phyloP scores from a whole-genome alignment of 2,888 invertebrate genomes.

The Agrilus cyanescens region DNA sequence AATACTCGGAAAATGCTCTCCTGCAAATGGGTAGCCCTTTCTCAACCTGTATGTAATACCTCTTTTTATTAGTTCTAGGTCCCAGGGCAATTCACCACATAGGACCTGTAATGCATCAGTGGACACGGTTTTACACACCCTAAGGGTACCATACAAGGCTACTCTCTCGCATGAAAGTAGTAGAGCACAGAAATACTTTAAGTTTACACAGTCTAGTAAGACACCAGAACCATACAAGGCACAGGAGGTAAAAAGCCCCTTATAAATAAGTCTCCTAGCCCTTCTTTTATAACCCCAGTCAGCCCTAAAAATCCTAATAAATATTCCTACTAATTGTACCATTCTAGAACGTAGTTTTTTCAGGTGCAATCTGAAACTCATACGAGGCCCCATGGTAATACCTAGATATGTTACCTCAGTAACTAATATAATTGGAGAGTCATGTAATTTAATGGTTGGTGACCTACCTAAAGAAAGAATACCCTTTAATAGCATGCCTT shows the following conservation, averaged over 20 bases:
- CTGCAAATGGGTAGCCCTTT: background rate
- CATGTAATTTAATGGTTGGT: no score
- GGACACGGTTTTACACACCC: constrained; percentile 13
- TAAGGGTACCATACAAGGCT: constrained; percentile 9
- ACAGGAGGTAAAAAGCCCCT: constrained; percentile 2
- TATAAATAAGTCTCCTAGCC: background rate
- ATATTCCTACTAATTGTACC: background rate
- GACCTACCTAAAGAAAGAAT: no score
- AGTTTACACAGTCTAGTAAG: constrained; percentile 4
- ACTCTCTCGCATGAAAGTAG: constrained; percentile 6
- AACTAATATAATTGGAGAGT: no score
- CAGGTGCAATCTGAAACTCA: no score
- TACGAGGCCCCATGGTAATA: no score
- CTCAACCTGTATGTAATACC: background rate
- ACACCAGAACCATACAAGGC: constrained; percentile 4
- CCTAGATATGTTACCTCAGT: no score
- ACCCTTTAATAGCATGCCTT: no score
- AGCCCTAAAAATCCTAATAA: constrained; percentile 4
- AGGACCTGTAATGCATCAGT: constrained; percentile 13
- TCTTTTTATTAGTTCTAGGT: constrained; percentile 7
- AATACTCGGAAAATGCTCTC: no score
- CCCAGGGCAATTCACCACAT: constrained; percentile 10
- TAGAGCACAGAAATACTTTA: background rate
- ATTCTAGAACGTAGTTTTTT: background rate
- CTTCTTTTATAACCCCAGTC: constrained; percentile 11